Evolutionary conservation across 2,113 vertebrate species (phyloP), one percentile per base, ranked within the genome.

Genomic region (Holacanthus passer): DNA sequence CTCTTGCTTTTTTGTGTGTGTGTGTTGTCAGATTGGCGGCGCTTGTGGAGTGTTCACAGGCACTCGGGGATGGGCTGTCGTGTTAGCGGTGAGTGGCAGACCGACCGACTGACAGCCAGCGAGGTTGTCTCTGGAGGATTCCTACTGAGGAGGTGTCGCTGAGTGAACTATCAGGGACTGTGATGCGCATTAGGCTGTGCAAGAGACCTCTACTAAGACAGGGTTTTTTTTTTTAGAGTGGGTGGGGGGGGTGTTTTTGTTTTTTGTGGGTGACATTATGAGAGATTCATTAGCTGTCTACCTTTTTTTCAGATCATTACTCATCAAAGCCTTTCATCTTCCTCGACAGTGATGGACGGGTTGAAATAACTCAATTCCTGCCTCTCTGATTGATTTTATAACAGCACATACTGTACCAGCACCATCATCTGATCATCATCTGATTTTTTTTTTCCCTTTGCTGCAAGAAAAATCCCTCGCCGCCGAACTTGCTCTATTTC

Each of bases 91-190:
- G 87, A 90, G 80, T 88, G 91, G 90, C 88, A 89, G 89, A 88
- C 82, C 64, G 75, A 91, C 89, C 79, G 84, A 88, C 88, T 91
- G 89, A 90, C 92, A 91, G 90, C 69, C 73, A 53, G 82, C 53
- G 55, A 83, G 87, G 48, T 75, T 48, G 85, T 92, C 92, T 92
- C 91, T 48, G 79, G 91, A 90, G 92, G 87, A 90, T 93, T 92
- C 84, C 86, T 73, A 67, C 87, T 73, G 88, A 90, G 80, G 88
- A 88, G 87, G 84, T 89, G 88, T 89, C 77, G 79, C 85, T 76
- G 84, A 89, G 89, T 88, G 87, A 90, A 91, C 92, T 82, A 86
- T 89, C 90, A 83, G 87, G 83, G 70, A 81, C 83, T 87, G 87
- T 89, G 88, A 88, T 86, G 88, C 77, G 86, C 80, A 84, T 87